A percentile compares a stretch with the other conserved stretches of the same genome.
phyloP scores from a whole-genome alignment of 2,113 vertebrate species.

The Myiopsitta monachus region DNA sequence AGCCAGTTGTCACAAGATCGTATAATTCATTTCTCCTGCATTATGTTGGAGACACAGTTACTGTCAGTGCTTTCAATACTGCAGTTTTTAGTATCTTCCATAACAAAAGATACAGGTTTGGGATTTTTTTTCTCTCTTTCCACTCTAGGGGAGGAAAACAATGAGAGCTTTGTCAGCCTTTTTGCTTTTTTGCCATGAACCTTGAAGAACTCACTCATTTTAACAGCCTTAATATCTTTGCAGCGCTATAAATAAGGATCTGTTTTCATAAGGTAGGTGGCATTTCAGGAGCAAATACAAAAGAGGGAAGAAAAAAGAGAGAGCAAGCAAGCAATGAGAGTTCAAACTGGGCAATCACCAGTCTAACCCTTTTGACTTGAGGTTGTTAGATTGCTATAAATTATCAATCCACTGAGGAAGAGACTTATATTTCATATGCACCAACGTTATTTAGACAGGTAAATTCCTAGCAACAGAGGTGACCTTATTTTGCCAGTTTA shows the following conservation, averaged over 20 bases:
- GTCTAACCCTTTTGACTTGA: conserved; percentile 66
- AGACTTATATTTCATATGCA: conserved; percentile 74
- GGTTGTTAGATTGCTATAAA: conserved; percentile 47
- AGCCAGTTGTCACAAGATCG: conserved; percentile 27
- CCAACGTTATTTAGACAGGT: conserved; percentile 71
- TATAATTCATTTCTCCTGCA: conserved; percentile 46
- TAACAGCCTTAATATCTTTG: conserved; percentile 45
- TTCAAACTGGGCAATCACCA: conserved; percentile 22
- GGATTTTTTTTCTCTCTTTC: not conserved
- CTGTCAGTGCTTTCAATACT: conserved; percentile 22
- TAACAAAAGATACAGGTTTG: conserved; percentile 8
- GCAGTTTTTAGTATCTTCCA: conserved; percentile 26
- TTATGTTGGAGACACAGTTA: conserved; percentile 43
- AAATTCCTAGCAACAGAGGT: conserved; percentile 50
- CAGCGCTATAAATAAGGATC: conserved; percentile 52
- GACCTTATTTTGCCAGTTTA: conserved; percentile 49
- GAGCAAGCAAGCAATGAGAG: conserved; percentile 23
- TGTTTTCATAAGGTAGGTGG: conserved; percentile 25
- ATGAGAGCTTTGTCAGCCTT: conserved; percentile 5
- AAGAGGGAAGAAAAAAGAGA: not conserved
- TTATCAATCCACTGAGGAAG: conserved; percentile 66
- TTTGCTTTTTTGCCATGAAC: conserved; percentile 42
- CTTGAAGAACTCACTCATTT: conserved; percentile 45
- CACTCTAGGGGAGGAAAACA: not conserved
- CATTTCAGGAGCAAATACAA: not conserved